Conservation (phyloP, 2,113 vertebrate genomes). For the Cyphomyrus plagiostoma region DNA sequence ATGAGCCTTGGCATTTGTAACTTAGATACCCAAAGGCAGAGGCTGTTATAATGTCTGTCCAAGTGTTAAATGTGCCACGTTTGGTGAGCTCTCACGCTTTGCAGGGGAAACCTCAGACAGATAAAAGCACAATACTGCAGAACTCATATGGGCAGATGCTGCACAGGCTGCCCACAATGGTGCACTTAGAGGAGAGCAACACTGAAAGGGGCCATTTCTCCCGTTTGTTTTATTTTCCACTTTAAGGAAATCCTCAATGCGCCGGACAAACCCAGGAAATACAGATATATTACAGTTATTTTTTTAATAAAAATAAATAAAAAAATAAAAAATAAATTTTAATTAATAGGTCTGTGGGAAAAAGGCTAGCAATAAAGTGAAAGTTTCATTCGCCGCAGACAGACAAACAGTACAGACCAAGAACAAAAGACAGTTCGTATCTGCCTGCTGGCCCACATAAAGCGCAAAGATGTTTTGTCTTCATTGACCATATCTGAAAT, state of each 20-base stretch:
- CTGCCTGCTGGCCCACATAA: neutral
- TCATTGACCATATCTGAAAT: constrained; percentile 11
- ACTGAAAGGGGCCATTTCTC: neutral
- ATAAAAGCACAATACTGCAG: constrained; percentile 1
- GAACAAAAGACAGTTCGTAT: neutral
- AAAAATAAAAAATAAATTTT: constrained; percentile 4
- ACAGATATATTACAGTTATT: neutral
- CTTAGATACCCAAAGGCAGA: neutral
- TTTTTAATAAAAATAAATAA: constrained; percentile 3
- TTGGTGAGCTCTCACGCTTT: neutral
- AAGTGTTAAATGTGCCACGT: neutral
- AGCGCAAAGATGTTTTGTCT: constrained; percentile 13
- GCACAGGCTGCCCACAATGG: neutral
- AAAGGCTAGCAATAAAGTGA: neutral
- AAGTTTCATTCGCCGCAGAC: neutral
- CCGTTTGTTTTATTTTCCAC: constrained; percentile 8
- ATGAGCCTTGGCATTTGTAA: neutral
- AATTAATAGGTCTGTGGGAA: constrained; percentile 8
- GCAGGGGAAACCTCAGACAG: neutral
- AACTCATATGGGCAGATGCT: constrained; percentile 12
- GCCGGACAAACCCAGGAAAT: neutral
- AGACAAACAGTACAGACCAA: neutral
- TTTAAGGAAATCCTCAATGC: neutral
- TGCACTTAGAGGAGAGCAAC: neutral
- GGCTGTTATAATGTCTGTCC: neutral